A percentile compares a stretch with the other conserved stretches of the same genome.
Evolutionary conservation across 2,888 invertebrate species (phyloP).

Genomic region (Chymomyza caudatula): DNA sequence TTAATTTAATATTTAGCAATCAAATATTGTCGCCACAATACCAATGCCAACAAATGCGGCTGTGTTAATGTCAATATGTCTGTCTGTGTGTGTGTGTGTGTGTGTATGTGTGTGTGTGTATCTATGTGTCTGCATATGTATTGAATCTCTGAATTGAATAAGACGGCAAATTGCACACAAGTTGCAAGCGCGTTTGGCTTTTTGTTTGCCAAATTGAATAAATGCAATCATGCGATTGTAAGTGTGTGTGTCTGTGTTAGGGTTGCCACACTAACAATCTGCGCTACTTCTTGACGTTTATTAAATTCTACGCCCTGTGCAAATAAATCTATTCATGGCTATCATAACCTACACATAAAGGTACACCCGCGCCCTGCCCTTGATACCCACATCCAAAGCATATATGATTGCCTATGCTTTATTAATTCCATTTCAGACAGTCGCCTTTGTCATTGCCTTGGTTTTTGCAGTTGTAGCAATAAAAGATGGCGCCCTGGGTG

Average conservation of each 20-base stretch:
- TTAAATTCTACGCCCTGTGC: conserved; percentile 12
- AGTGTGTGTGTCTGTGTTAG: neutral
- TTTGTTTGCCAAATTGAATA: conserved; percentile 28
- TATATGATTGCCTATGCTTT: neutral
- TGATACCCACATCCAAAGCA: neutral
- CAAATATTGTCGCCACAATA: conserved; percentile 70
- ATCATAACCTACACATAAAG: neutral
- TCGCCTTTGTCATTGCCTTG: too few relatives aligned
- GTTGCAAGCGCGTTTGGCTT: conserved; percentile 14
- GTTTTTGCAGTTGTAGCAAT: neutral
- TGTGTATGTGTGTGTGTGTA: conserved; percentile 3
- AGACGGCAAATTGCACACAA: conserved; percentile 8
- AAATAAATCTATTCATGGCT: conserved; percentile 16
- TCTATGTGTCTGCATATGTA: conserved; percentile 17
- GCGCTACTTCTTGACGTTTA: conserved; percentile 15
- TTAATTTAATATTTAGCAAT: conserved; percentile 70
- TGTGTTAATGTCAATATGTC: neutral
- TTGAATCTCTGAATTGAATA: neutral
- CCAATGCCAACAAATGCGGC: conserved; percentile 32
- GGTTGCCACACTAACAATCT: neutral
- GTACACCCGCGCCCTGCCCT: neutral
- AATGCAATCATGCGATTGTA: conserved; percentile 28
- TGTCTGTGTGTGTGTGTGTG: neutral
- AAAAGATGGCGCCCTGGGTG: neutral
- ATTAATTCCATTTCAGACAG: neutral